These are phyloP conservation scores for Patella caerulea DNA, from an alignment of 2,888 invertebrate species.

Conservation along the genomic window DNA sequence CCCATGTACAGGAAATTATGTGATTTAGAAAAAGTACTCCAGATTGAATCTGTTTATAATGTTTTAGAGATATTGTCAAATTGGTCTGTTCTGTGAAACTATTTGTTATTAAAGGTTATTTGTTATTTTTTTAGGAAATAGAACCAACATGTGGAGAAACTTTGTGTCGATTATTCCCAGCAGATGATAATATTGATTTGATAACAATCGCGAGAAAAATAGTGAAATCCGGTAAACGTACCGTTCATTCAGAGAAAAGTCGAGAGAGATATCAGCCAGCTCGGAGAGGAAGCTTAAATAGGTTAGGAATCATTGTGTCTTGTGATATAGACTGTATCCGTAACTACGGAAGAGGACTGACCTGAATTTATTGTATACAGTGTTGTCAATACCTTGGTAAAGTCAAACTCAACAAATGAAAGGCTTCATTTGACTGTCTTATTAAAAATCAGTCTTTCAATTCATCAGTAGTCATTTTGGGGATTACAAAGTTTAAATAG, in stretches of 20 bases:
- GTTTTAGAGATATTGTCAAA: too few relatives aligned
- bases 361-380: not conserved
- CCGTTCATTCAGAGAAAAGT: slow-evolving; percentile 29
- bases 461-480: too few relatives aligned
- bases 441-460: too few relatives aligned
- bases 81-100: too few relatives aligned
- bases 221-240: slow-evolving; percentile 45
- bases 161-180: slow-evolving; percentile 91
- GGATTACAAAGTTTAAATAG: too few relatives aligned
- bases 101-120: too few relatives aligned
- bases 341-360: slow-evolving; percentile 21
- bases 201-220: slow-evolving; percentile 67
- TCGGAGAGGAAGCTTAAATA: slow-evolving; percentile 31
- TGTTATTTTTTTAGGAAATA: slow-evolving; percentile 82
- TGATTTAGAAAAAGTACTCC: too few relatives aligned
- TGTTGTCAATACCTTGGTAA: not conserved
- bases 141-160: slow-evolving; percentile 96
- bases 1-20: too few relatives aligned
- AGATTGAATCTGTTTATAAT: too few relatives aligned
- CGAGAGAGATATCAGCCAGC: slow-evolving; percentile 27
- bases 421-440: too few relatives aligned
- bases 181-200: slow-evolving; percentile 77
- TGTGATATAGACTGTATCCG: slow-evolving; percentile 2
- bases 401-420: too few relatives aligned
- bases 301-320: slow-evolving; percentile 38